phyloP scores from a whole-genome alignment of 1,140 invertebrate species.

The Cyphomyrmex costatus region DNA sequence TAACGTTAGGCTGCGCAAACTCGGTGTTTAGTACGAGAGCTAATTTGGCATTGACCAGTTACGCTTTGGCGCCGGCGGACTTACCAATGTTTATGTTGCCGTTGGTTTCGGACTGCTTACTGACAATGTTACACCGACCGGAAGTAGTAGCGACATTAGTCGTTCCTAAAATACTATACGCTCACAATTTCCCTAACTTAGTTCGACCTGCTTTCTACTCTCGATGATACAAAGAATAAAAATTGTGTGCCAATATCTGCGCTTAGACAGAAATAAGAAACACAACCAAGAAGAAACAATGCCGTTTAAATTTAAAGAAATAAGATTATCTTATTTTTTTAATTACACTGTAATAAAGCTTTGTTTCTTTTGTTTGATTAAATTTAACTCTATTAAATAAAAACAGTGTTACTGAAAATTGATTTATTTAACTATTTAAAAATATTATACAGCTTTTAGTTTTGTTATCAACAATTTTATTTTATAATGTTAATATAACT shows the following conservation, averaged over 20 bases:
- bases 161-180: conserved; percentile 1
- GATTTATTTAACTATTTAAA: background rate
- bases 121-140: conserved; percentile 46
- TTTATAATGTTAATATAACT: background rate
- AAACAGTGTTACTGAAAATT: background rate
- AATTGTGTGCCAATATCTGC: background rate
- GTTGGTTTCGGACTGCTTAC: conserved; percentile 38
- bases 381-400: background rate
- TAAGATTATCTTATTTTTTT: no score
- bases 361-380: background rate
- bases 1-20: conserved; percentile 69
- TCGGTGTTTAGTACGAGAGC: conserved; percentile 68
- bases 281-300: no score
- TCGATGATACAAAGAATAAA: background rate
- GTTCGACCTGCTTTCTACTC: background rate
- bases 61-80: conserved; percentile 60
- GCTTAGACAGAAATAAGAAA: background rate
- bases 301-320: no score
- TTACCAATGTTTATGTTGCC: conserved; percentile 68
- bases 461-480: background rate
- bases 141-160: conserved; percentile 42
- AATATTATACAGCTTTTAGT: background rate
- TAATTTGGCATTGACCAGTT: conserved; percentile 72
- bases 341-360: background rate
- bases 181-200: conserved; percentile 20